Evolutionary conservation across 2,888 invertebrate genomes (phyloP), one percentile per base, ranked within the genome.

Genomic region (Leptopterna dolabrata): DNA sequence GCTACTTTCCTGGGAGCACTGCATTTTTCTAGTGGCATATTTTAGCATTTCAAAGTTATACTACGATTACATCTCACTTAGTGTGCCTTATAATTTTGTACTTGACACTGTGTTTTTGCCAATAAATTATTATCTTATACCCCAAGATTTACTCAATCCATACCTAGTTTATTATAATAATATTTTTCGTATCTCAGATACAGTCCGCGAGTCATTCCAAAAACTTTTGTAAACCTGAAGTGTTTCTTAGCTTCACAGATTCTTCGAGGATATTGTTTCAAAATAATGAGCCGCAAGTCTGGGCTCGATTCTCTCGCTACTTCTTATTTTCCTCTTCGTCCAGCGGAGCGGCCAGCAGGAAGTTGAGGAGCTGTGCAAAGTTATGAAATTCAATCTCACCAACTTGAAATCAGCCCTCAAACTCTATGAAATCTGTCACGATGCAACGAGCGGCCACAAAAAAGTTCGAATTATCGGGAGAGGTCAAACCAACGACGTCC

Each of bases 351-450:
- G 70, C 19, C 24, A 27, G 63, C 19, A 78, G 9, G 86, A 86
- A 29, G 41, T 86, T 27, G 63, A 78, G 51, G 86, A 86, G 29
- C 78, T 86, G 16, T 86, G 86, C 29, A 11, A 36, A 16, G 63
- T 30, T 4, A 80, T 86, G 76, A 45, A 47, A 1, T 86, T 86
- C 86, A 86, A 86, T 41, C 63, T 86, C 29, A 78, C 86, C 19
- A 55, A 86, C 51, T 2, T 76, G 36, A 76, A 76, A 63, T 41
- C 63, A 13, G 55, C 86, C 9, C 41, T 86, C 2, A 76, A 55
- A 70, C 41, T 86, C 24, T 86, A 86, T 41, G 78, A 86, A 36
- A 4, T 86, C 24, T 86, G 86, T 24, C 85, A 73, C 24, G 85
- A 85, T 47, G 73, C 71, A 27, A 71, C 27, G 4, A 29, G n/a